Conservation (phyloP, 2,888 invertebrate genomes). For the Dysmachus trigonus region DNA sequence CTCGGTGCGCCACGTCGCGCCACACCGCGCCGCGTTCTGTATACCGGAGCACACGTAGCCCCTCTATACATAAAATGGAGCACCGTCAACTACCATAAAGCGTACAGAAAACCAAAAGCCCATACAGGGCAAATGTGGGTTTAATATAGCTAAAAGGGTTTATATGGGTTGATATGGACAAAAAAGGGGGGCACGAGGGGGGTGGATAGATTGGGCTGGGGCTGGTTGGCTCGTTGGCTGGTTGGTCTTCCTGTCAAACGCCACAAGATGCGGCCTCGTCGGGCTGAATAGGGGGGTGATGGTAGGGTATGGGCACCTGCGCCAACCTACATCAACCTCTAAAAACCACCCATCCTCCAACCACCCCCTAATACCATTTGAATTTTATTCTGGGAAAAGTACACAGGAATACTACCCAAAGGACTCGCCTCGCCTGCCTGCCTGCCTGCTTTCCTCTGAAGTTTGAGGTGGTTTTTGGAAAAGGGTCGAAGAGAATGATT, state of each 20-base stretch:
- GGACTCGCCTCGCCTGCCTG: slow-evolving; percentile 15
- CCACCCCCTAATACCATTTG: slow-evolving; percentile 37
- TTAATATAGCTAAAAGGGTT: slow-evolving; percentile 49
- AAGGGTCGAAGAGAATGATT: slow-evolving; percentile 43
- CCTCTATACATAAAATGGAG: slow-evolving; percentile 18
- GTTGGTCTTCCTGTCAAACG: slow-evolving; percentile 42
- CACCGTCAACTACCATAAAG: slow-evolving; percentile 42
- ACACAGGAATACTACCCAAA: slow-evolving; percentile 42
- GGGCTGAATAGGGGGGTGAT: not conserved
- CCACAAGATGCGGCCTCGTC: not conserved
- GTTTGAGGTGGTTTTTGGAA: slow-evolving; percentile 43
- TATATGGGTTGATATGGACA: slow-evolving; percentile 35
- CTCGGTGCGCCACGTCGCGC: slow-evolving; percentile 3
- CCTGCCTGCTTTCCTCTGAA: too few relatives aligned
- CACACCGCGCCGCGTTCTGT: too few relatives aligned
- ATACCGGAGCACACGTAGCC: not conserved
- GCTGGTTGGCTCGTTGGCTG: slow-evolving; percentile 8
- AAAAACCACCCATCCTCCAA: not conserved
- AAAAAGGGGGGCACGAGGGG: not conserved
- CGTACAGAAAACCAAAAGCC: slow-evolving; percentile 39
- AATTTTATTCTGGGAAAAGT: slow-evolving; percentile 36
- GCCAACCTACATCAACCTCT: not conserved
- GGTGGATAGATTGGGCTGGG: slow-evolving; percentile 12
- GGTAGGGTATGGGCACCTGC: not conserved
- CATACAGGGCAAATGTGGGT: slow-evolving; percentile 48